A percentile compares a stretch with the other conserved stretches of the same genome.
Conservation (phyloP, 2,797 vertebrate species). For the Hydrophis major region DNA sequence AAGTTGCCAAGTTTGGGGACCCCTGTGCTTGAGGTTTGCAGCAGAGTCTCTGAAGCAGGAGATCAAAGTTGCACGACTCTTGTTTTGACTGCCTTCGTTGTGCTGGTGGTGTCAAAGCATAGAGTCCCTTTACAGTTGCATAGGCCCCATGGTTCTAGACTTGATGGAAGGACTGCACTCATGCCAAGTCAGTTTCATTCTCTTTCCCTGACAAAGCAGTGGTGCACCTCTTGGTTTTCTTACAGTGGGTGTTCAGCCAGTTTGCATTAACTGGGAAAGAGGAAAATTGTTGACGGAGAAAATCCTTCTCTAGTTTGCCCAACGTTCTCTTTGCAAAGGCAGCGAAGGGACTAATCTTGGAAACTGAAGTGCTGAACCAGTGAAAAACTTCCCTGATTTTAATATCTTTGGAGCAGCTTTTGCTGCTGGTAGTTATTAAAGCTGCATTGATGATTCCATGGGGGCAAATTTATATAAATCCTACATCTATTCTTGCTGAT, state of each 20-base stretch:
- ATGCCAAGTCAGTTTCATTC: background rate
- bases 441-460: background rate
- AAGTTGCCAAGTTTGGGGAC: no score
- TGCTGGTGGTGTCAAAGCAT: background rate
- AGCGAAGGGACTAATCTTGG: background rate
- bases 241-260: background rate
- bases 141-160: background rate
- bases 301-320: background rate
- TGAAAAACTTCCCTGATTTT: constrained; percentile 35
- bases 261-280: constrained; percentile 14
- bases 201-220: background rate
- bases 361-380: constrained; percentile 34
- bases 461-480: background rate
- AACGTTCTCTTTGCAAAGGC: background rate
- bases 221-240: background rate
- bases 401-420: constrained; percentile 35
- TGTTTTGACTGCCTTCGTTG: background rate
- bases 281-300: constrained; percentile 50
- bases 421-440: constrained; percentile 13
- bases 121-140: no score
- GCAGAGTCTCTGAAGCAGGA: background rate
- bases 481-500: background rate
- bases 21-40: background rate
- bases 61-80: background rate
- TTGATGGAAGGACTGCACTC: background rate